phyloP scores from a whole-genome alignment of 2,888 invertebrate genomes.

The Allolobophora icterica region DNA sequence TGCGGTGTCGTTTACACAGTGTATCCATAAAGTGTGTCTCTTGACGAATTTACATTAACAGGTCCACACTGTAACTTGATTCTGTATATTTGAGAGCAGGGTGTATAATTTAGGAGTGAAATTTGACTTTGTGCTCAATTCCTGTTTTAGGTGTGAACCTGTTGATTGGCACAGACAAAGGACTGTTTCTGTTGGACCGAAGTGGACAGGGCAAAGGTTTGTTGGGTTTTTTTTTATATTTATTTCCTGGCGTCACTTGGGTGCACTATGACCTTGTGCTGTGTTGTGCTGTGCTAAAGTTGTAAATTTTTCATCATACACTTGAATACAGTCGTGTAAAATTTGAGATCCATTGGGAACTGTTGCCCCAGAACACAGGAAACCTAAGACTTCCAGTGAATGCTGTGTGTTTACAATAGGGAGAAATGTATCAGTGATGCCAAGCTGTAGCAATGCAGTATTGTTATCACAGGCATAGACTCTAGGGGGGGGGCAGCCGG shows the following conservation, averaged over 20 bases:
- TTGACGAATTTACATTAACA: no score
- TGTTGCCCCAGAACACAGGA: neutral
- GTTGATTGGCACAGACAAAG: slow-evolving; percentile 97
- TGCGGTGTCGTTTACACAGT: no score
- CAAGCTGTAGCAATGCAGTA: no score
- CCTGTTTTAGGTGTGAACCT: slow-evolving; percentile 83
- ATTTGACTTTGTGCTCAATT: neutral
- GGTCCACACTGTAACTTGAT: neutral
- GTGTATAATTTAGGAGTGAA: neutral
- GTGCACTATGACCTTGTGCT: neutral
- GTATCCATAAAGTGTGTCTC: no score
- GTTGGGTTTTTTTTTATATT: neutral
- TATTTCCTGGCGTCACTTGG: neutral
- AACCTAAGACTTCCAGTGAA: no score
- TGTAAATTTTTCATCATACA: neutral
- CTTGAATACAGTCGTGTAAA: neutral
- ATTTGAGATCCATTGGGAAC: neutral
- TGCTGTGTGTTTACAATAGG: no score
- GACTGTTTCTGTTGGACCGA: slow-evolving; percentile 95
- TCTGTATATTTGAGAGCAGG: neutral
- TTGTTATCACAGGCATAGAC: no score
- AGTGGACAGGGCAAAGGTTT: slow-evolving; percentile 78
- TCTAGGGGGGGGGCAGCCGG: no score
- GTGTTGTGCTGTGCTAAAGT: no score
- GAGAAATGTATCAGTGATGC: no score